Evolutionary conservation across 2,888 invertebrate genomes (phyloP), one percentile per base, ranked within the genome.

Genomic region (Crioceris asparagi): DNA sequence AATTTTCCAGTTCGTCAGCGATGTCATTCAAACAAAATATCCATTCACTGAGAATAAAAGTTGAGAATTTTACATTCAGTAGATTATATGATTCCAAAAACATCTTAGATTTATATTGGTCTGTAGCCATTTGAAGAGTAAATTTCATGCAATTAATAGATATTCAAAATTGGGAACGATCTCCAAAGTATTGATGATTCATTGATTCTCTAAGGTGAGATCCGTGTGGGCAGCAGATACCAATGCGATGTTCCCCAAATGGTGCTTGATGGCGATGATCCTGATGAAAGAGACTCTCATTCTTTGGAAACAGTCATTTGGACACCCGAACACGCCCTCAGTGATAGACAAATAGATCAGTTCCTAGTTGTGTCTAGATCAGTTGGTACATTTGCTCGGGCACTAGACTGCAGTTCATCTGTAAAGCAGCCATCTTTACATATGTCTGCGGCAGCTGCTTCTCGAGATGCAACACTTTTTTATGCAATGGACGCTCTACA

Each of bases 391-490:
- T 98, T 98, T 72, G 97, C 97, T 14, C 80, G 98, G 52, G 97
- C 98, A 42, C 77, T 98, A 49, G 98, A 99, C 71, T 94, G 94
- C 68, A 93, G 93, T 53, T 93, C 93, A 66, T 92, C 94, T 52
- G 91, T 97, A 32, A 92, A 97, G 65, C 94, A 98, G 62, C 97
- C 98, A 43, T 92, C 92, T 57, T 74, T 98, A 54, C 97, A 98
- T 68, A 94, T 98, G 93, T 94, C 94, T 57, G 98, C 97, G 45
- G 97, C 98, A 38, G 96, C 97, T 45, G 98, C 98, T 46, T 93
- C 93, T 58, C 77, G 98, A 54, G 98, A 99, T 71, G 91, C 97
- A 55, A 98, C 98, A 47, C 74, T 94, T 65, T 93, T 97, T 68
- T 94, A 97, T 69, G 97, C 97, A 38, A 94, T 98, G 94, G 90